Conservation (phyloP, 1,140 invertebrate species). For the Drosophila lacteicornis region DNA sequence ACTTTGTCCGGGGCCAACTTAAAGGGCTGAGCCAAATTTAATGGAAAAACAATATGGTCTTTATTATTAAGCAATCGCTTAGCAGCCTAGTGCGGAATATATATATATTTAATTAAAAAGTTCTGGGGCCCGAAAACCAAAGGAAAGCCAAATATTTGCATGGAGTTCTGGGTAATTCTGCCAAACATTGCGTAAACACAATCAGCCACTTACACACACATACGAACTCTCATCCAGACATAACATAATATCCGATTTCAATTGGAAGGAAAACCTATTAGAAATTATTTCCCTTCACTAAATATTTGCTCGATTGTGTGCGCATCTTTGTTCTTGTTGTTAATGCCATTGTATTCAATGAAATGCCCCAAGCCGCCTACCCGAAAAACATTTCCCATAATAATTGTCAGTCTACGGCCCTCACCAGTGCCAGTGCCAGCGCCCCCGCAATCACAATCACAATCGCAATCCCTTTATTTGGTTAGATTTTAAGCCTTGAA, state of each 20-base stretch:
- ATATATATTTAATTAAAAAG: conserved; percentile 68
- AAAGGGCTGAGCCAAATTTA: conserved; percentile 22
- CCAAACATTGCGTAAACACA: conserved; percentile 56
- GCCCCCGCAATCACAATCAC: conserved; percentile 6
- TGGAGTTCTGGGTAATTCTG: conserved; percentile 43
- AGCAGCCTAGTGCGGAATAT: conserved; percentile 8
- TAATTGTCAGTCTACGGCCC: conserved; percentile 44
- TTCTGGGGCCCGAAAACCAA: conserved; percentile 28
- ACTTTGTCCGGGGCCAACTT: conserved; percentile 20
- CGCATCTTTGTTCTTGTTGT: conserved; percentile 47
- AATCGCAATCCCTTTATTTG: conserved; percentile 26
- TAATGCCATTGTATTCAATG: conserved; percentile 61
- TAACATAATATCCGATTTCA: conserved; percentile 73
- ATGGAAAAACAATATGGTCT: conserved; percentile 43
- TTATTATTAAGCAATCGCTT: conserved; percentile 46
- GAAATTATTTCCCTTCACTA: conserved; percentile 76
- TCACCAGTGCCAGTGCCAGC: background rate
- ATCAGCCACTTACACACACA: conserved; percentile 27
- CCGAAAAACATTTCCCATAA: conserved; percentile 56
- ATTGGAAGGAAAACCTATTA: conserved; percentile 77
- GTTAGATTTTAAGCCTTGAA: conserved; percentile 67
- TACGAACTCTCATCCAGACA: conserved; percentile 31
- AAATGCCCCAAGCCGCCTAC: conserved; percentile 9
- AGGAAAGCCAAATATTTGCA: conserved; percentile 49
- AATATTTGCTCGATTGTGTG: conserved; percentile 68